Percentiles rank a stretch among this genome's conserved stretches.
These are phyloP conservation scores for Melanitta fusca DNA, from an alignment of 2,797 vertebrate species.

Conservation along the genomic window DNA sequence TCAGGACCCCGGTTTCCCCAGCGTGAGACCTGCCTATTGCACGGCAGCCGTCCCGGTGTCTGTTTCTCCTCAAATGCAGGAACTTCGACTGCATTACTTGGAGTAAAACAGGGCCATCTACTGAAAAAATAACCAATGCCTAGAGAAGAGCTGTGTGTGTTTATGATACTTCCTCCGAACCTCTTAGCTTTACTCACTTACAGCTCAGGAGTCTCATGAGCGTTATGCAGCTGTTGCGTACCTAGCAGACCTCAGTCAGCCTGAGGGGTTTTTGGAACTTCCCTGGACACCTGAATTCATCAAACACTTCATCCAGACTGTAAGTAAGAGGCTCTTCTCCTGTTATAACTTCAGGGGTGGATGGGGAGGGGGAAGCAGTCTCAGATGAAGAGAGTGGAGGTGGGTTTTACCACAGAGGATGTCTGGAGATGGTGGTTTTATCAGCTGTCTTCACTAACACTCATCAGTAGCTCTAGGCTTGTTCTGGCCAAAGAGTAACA, in stretches of 20 bases:
- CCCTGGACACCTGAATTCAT: not conserved
- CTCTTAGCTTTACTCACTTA: fast-evolving
- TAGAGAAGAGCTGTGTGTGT: fast-evolving
- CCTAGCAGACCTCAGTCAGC: not conserved
- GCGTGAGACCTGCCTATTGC: not conserved
- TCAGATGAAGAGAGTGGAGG: not conserved
- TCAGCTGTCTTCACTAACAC: not conserved
- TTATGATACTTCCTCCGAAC: not conserved
- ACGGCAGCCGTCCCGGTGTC: not conserved
- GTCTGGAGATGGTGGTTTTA: not conserved
- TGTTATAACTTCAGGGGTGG: not conserved
- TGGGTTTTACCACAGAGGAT: not conserved
- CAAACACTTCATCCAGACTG: not conserved
- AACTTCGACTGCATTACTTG: not conserved
- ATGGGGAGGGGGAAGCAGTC: not conserved
- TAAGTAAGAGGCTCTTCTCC: not conserved
- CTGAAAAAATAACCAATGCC: not conserved
- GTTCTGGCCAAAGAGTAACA: not conserved
- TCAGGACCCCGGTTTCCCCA: not conserved
- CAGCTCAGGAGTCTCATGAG: fast-evolving
- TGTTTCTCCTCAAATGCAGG: not conserved
- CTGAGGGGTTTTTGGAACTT: fast-evolving
- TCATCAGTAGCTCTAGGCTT: no score
- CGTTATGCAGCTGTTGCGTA: fast-evolving
- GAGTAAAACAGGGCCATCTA: no score